Percentiles rank a stretch among this genome's conserved stretches.
phyloP scores from a whole-genome alignment of 2,888 invertebrate species.

The Amblyjoppa proteus region DNA sequence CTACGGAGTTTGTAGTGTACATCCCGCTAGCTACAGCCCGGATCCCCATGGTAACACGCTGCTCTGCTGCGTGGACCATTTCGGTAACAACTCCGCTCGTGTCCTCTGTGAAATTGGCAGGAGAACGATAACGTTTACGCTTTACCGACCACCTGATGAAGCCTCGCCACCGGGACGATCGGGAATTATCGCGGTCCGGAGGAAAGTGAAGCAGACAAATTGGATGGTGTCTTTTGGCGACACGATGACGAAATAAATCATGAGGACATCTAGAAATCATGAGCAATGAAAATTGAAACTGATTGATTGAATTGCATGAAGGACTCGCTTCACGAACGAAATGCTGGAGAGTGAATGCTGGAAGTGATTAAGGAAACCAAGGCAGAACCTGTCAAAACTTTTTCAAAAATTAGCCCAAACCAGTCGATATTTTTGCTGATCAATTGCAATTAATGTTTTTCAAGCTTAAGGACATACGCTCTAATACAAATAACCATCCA shows the following conservation, averaged over 20 bases:
- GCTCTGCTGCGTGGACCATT: constrained; percentile 71
- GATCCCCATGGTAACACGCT: constrained; percentile 76
- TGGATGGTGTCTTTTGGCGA: constrained; percentile 22
- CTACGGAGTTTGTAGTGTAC: constrained; percentile 36
- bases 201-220: constrained; percentile 21
- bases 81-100: constrained; percentile 68
- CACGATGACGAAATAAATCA: neutral
- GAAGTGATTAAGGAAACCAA: too few species aligned
- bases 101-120: constrained; percentile 77
- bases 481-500: too few species aligned
- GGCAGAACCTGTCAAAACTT: too few species aligned
- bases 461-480: too few species aligned
- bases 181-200: constrained; percentile 55
- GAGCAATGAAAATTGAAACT: too few species aligned
- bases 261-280: neutral
- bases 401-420: too few species aligned
- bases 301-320: too few species aligned
- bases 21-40: constrained; percentile 68
- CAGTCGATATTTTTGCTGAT: too few species aligned
- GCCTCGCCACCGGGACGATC: constrained; percentile 35
- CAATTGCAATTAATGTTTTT: too few species aligned
- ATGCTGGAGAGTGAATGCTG: too few species aligned
- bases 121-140: constrained; percentile 68
- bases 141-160: constrained; percentile 69
- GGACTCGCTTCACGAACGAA: too few species aligned